Conservation (phyloP, 2,888 invertebrate genomes). For the Tethea ocularis region DNA sequence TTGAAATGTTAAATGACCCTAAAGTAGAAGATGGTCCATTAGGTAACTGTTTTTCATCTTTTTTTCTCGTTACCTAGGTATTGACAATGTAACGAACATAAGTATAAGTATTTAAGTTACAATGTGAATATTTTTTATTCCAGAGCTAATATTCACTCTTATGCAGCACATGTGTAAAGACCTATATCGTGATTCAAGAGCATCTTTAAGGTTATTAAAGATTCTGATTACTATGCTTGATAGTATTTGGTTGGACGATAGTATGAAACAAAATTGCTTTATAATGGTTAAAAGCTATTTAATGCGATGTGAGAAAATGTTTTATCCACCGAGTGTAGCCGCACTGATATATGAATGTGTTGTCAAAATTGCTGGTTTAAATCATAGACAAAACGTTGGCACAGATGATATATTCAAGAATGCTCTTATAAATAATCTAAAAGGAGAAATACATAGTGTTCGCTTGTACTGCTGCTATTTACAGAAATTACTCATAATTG, state of each 20-base stretch:
- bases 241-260: conserved; percentile 53
- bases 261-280: conserved; percentile 65
- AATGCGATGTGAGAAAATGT: conserved; percentile 59
- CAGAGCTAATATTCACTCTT: conserved; percentile 64
- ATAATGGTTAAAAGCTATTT: conserved; percentile 75
- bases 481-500: conserved; percentile 43
- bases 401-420: conserved; percentile 51
- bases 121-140: conserved; percentile 28
- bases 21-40: conserved; percentile 54
- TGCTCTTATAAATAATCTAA: conserved; percentile 53
- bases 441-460: conserved; percentile 56
- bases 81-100: no score
- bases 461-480: conserved; percentile 70
- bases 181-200: conserved; percentile 63
- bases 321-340: conserved; percentile 67
- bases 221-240: conserved; percentile 61
- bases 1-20: conserved; percentile 53
- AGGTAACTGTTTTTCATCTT: conserved; percentile 45
- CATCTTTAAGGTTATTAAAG: conserved; percentile 56
- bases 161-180: conserved; percentile 70
- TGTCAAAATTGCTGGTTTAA: conserved; percentile 58
- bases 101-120: not conserved
- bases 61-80: no score
- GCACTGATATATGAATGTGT: conserved; percentile 72
- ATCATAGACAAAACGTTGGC: conserved; percentile 40